phyloP scores from a whole-genome alignment of 2,888 invertebrate genomes.

The Napeogenes sylphis region DNA sequence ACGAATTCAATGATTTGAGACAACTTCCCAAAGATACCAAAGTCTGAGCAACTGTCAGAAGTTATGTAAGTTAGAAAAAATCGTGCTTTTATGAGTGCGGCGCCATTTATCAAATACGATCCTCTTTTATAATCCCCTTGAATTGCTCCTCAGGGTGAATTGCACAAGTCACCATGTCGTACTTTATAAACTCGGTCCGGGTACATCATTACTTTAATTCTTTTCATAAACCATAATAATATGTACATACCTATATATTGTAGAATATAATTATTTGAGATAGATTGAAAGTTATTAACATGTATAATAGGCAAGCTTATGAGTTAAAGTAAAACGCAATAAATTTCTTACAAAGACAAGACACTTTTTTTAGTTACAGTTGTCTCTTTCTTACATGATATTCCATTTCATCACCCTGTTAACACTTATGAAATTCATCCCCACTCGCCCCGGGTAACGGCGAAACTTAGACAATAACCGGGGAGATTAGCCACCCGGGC shows the following conservation, averaged over 20 bases:
- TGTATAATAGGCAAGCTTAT: no score
- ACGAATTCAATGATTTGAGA: no score
- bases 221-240: background rate
- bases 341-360: no score
- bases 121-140: slow-evolving; percentile 12
- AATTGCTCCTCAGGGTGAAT: slow-evolving; percentile 43
- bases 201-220: slow-evolving; percentile 11
- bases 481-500: slow-evolving; percentile 28
- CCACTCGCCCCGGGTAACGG: slow-evolving; percentile 42
- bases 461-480: slow-evolving; percentile 59
- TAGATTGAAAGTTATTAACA: no score
- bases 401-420: slow-evolving; percentile 23
- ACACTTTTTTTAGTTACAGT: no score
- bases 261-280: no score
- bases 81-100: background rate
- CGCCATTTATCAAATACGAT: slow-evolving; percentile 19
- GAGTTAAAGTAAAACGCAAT: no score
- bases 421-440: slow-evolving; percentile 36
- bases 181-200: slow-evolving; percentile 14
- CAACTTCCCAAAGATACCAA: no score
- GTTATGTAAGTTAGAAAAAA: background rate
- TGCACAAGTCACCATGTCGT: slow-evolving; percentile 53
- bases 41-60: no score
- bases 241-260: background rate
- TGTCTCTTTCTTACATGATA: slow-evolving; percentile 7